Evolutionary conservation across 2,797 vertebrate species (phyloP).

Genomic region (Balearica regulorum): DNA sequence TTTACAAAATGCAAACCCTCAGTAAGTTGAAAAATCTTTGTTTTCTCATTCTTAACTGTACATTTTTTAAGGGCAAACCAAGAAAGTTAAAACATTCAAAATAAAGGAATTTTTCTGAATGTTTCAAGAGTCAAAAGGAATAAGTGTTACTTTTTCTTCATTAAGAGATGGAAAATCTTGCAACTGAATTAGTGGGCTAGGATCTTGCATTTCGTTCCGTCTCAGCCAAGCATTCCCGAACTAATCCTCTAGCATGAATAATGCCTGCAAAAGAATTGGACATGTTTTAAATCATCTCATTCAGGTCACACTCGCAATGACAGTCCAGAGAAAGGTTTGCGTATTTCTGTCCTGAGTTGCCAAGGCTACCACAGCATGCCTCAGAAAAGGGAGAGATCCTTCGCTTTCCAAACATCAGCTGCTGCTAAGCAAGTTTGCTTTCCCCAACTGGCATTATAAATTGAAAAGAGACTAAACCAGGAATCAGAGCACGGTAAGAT

Average conservation of each 20-base stretch:
- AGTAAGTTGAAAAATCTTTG: conserved; percentile 54
- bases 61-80: conserved; percentile 22
- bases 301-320: background rate
- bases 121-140: conserved; percentile 50
- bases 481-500: background rate
- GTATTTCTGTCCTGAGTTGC: background rate
- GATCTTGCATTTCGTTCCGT: conserved; percentile 95
- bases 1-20: conserved; percentile 66
- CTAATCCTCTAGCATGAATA: conserved; percentile 94
- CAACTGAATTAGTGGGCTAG: conserved; percentile 67
- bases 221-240: conserved; percentile 97
- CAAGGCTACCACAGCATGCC: background rate
- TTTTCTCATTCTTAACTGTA: conserved; percentile 46
- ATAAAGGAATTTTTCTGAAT: conserved; percentile 40
- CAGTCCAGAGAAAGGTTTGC: background rate
- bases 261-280: conserved; percentile 81
- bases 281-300: background rate
- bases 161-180: conserved; percentile 12
- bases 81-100: conserved; percentile 45
- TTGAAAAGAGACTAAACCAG: background rate
- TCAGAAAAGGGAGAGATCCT: background rate
- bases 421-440: background rate
- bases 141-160: conserved; percentile 34
- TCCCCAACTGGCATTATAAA: background rate
- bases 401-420: background rate